Conservation (phyloP, 1,140 invertebrate genomes). For the Lerema accius region DNA sequence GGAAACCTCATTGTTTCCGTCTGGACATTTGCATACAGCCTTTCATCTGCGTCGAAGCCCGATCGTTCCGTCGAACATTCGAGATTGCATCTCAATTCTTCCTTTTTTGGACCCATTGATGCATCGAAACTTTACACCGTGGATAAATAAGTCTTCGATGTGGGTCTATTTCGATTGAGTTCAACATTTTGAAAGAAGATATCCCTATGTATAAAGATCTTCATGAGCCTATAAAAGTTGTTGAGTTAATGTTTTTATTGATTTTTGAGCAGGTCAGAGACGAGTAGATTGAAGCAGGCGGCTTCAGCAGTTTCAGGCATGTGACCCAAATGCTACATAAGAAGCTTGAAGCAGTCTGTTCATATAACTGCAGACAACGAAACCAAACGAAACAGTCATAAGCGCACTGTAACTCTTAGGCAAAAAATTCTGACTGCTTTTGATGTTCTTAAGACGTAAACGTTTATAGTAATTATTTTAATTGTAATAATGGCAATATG, state of each 20-base stretch:
- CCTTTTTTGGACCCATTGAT: constrained; percentile 49
- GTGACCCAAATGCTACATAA: too few species aligned
- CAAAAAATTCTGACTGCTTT: too few species aligned
- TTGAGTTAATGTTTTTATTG: neutral
- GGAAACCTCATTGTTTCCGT: constrained; percentile 68
- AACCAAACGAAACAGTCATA: too few species aligned
- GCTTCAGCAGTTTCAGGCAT: too few species aligned
- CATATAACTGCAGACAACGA: too few species aligned
- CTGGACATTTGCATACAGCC: constrained; percentile 67
- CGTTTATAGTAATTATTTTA: too few species aligned
- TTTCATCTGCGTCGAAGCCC: constrained; percentile 51
- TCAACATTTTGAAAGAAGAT: constrained; percentile 2
- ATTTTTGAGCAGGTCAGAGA: too few species aligned
- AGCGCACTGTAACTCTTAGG: too few species aligned
- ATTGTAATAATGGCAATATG: too few species aligned
- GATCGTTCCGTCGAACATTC: constrained; percentile 42
- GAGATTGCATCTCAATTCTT: constrained; percentile 61
- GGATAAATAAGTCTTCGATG: constrained; percentile 54
- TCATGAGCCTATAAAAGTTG: constrained; percentile 7
- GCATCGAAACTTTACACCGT: constrained; percentile 59
- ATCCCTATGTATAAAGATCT: constrained; percentile 2
- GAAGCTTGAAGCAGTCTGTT: too few species aligned
- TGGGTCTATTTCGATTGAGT: constrained; percentile 42
- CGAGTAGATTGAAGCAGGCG: too few species aligned
- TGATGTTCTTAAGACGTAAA: too few species aligned